Evolutionary conservation across 1,140 invertebrate genomes (phyloP).

Genomic region (Drosophila trapezifrons): DNA sequence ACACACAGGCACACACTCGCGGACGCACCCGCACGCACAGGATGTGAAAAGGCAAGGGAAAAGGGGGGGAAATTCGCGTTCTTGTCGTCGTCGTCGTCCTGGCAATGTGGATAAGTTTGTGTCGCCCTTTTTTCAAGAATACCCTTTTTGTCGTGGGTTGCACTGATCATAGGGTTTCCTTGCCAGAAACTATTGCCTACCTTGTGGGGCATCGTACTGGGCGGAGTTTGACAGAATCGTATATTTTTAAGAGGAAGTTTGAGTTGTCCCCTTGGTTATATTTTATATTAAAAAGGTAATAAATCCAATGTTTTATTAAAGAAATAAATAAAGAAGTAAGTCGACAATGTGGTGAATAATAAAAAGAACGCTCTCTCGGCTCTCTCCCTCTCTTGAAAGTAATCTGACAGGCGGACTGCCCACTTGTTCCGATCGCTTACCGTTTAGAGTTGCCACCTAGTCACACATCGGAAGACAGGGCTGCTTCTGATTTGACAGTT

Average conservation of each 20-base stretch:
- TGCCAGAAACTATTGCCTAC: neutral
- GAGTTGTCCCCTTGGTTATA: too few relatives aligned
- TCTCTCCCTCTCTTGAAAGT: too few relatives aligned
- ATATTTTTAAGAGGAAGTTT: too few relatives aligned
- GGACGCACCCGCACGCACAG: conserved; percentile 75
- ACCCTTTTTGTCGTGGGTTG: conserved; percentile 1
- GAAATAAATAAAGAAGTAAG: too few relatives aligned
- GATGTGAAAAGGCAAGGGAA: conserved; percentile 3
- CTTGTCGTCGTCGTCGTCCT: conserved; percentile 64
- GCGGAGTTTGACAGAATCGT: neutral
- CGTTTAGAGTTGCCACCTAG: neutral
- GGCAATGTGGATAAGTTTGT: conserved; percentile 42
- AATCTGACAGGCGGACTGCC: too few relatives aligned
- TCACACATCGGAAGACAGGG: neutral
- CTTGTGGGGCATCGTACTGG: neutral
- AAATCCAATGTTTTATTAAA: too few relatives aligned
- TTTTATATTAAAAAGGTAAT: too few relatives aligned
- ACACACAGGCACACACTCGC: conserved; percentile 30
- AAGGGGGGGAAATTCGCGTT: conserved; percentile 36
- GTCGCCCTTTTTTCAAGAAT: conserved; percentile 28
- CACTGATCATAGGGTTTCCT: neutral
- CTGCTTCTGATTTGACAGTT: neutral
- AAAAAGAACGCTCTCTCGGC: too few relatives aligned
- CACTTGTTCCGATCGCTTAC: too few relatives aligned
- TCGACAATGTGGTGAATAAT: too few relatives aligned